Evolutionary conservation across 2,113 vertebrate species (phyloP).

Genomic region (Malurus elegans): DNA sequence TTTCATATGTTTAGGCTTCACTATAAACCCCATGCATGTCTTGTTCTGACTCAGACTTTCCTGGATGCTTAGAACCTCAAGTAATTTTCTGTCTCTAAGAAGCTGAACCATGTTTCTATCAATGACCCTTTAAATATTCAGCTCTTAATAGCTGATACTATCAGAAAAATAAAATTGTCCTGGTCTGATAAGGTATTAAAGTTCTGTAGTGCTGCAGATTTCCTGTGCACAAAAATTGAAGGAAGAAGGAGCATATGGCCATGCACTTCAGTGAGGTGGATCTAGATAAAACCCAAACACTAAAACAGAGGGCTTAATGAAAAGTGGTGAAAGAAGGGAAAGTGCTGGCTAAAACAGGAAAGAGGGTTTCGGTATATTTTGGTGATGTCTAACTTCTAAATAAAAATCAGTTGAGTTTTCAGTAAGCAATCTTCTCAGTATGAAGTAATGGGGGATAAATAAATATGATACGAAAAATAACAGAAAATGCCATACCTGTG

Average conservation of each 20-base stretch:
- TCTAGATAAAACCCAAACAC: background rate
- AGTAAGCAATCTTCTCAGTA: background rate
- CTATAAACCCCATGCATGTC: fast-evolving
- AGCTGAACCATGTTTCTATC: background rate
- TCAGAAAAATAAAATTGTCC: background rate
- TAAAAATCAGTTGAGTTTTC: background rate
- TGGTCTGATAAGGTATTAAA: background rate
- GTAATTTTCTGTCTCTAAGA: background rate
- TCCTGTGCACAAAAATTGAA: background rate
- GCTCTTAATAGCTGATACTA: background rate
- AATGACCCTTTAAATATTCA: background rate
- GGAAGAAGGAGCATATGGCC: background rate
- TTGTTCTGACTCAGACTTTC: background rate
- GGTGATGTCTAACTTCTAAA: background rate
- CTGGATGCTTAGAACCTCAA: background rate
- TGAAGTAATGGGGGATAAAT: background rate
- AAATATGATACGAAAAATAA: background rate
- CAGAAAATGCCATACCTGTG: background rate
- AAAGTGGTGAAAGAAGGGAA: background rate
- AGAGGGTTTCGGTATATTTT: background rate
- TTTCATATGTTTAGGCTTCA: background rate
- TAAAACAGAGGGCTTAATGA: background rate
- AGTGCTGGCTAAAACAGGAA: background rate
- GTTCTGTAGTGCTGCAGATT: background rate
- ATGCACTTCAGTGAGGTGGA: background rate